Evolutionary conservation across 2,888 invertebrate genomes (phyloP).

Genomic region (Cataglyphis cursor): DNA sequence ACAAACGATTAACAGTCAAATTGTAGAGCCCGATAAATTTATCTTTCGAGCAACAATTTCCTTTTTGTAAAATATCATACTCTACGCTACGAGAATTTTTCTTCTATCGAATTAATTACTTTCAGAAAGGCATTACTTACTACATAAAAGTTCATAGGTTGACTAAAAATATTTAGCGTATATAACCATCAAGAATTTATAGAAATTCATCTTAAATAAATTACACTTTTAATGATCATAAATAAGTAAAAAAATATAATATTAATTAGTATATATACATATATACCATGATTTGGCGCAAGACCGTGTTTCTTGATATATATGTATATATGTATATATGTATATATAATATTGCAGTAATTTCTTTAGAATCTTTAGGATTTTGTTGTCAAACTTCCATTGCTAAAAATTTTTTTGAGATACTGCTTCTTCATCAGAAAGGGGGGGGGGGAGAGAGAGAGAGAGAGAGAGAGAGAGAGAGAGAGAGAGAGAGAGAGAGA

Average conservation of each 20-base stretch:
- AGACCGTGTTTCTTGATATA: too few relatives aligned
- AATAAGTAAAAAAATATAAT: neutral
- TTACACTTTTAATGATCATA: neutral
- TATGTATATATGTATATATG: too few relatives aligned
- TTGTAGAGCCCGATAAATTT: constrained; percentile 6
- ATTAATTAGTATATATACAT: neutral
- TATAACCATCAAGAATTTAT: neutral
- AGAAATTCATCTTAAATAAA: neutral
- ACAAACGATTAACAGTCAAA: constrained; percentile 26
- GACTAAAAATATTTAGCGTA: neutral
- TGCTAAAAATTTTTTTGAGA: neutral
- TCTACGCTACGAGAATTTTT: neutral
- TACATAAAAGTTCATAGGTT: neutral
- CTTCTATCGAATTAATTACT: constrained; percentile 17
- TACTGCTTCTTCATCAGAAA: neutral
- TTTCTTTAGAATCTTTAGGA: neutral
- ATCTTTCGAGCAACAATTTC: neutral
- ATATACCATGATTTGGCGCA: too few relatives aligned
- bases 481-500: too few relatives aligned
- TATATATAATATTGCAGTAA: constrained; percentile 6
- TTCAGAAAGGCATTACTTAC: constrained; percentile 23
- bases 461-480: too few relatives aligned
- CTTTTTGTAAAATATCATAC: neutral
- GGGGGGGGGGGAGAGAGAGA: too few relatives aligned
- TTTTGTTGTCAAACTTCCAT: neutral